A percentile compares a stretch with the other conserved stretches of the same genome.
phyloP scores from a whole-genome alignment of 2,888 invertebrate genomes.

The Drosophila demipolita region DNA sequence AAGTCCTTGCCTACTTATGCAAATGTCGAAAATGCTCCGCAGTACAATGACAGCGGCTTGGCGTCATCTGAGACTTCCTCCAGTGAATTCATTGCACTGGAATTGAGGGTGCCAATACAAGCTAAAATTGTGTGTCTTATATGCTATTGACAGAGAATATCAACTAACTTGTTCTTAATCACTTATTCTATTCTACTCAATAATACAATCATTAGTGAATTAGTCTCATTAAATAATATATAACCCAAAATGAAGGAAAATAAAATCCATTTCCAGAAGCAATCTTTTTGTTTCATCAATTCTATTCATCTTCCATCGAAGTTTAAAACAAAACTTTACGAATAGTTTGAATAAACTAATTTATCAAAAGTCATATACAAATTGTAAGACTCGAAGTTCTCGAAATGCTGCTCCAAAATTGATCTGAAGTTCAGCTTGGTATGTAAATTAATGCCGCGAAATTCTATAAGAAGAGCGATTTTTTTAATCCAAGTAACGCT shows the following conservation, averaged over 20 bases:
- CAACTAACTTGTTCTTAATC: conserved; percentile 1
- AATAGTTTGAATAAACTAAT: background rate
- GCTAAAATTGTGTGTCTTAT: background rate
- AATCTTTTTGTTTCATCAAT: no score
- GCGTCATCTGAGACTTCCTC: conserved; percentile 16
- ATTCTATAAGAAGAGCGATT: background rate
- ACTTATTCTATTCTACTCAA: background rate
- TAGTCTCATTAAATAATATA: background rate
- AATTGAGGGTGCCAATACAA: conserved; percentile 1
- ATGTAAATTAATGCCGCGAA: conserved; percentile 29
- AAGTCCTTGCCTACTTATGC: conserved; percentile 62
- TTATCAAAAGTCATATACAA: background rate
- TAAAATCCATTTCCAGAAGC: background rate
- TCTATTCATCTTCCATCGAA: background rate
- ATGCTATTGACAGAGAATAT: conserved; percentile 2
- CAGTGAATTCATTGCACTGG: background rate
- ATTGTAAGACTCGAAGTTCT: background rate
- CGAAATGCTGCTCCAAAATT: conserved; percentile 16
- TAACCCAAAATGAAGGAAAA: background rate
- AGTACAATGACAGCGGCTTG: conserved; percentile 64
- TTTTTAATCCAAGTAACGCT: conserved; percentile 22
- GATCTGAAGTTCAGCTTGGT: conserved; percentile 1
- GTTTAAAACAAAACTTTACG: no score
- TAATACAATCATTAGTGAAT: background rate
- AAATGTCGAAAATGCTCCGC: conserved; percentile 72